Evolutionary conservation across 2,113 vertebrate species (phyloP), one percentile per base, ranked within the genome.

Genomic region (Morone chrysops): DNA sequence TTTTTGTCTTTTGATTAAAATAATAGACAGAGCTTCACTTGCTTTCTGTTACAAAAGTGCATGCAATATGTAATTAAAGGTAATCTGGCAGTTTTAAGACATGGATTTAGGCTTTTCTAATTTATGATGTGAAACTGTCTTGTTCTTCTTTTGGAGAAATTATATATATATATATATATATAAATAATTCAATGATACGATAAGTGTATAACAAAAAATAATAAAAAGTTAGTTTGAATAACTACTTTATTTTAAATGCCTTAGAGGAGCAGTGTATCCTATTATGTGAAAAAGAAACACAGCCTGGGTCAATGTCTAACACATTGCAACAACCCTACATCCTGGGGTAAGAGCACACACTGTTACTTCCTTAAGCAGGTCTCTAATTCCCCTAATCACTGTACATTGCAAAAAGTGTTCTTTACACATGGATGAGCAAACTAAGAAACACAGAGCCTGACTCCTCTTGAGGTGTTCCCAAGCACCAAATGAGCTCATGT

Each of bases 311-410:
- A 25, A 53, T 59, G 57, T 71, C 56, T 66, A 40, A 50, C 36
- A 57, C 25, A 41, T 4, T 38, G 74, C 78, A 41, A 22, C 60
- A 70, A 18, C 3, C 13, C 16, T 47, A 31, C 73, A 47, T 81
- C 25, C 63, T 65, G 31, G 59, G 61, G 70, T 48, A 57, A 31
- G 48, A 70, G n/a, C 51, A 57, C 60, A 56, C 48, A 48, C 16
- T 76, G 61, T 80, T 54, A 69, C 76, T 80, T 80, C 53, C 22
- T 60, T 22, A 54, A 82, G 54, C 75, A 88, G 56, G 67, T 82
- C 71, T 73, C 70, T 79, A 82, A 85, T 82, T 86, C 84, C 80
- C 63, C 17, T 60, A 72, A 85, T 80, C 72, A 70, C 75, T 85
- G 62, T 83, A 77, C 77, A 78, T 50, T 80, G 59, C 68, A 89